Conservation (phyloP, 92 coral and sea anemone genomes). For the Siderastrea radians region DNA sequence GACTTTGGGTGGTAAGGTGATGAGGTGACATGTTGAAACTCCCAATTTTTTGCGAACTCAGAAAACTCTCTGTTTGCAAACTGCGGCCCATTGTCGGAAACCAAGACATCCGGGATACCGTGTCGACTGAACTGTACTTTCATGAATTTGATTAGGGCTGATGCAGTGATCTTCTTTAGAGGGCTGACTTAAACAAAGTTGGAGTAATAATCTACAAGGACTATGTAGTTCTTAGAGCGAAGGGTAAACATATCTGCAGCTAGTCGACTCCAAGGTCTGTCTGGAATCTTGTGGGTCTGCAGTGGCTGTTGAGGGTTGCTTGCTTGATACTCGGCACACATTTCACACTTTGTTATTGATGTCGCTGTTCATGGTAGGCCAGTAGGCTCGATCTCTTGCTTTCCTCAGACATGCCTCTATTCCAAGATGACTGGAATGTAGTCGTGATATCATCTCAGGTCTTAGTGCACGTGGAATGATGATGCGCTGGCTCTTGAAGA, state of each 20-base stretch:
- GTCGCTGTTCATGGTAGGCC: slow-evolving; percentile 68
- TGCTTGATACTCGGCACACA: slow-evolving; percentile 60
- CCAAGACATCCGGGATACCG: slow-evolving; percentile 70
- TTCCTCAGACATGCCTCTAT: slow-evolving; percentile 55
- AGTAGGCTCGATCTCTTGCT: slow-evolving; percentile 59
- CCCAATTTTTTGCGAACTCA: slow-evolving; percentile 40
- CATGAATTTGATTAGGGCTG: slow-evolving; percentile 55
- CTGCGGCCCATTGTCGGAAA: slow-evolving; percentile 66
- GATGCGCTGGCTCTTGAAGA: slow-evolving; percentile 63
- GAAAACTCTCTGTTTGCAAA: slow-evolving; percentile 54
- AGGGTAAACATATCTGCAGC: slow-evolving; percentile 62
- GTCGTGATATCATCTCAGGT: slow-evolving; percentile 47
- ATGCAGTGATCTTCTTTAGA: slow-evolving; percentile 52
- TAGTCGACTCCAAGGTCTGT: slow-evolving; percentile 69
- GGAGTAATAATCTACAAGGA: slow-evolving; percentile 67
- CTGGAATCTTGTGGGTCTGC: slow-evolving; percentile 69
- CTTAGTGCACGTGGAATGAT: slow-evolving; percentile 61
- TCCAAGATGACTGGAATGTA: slow-evolving; percentile 69
- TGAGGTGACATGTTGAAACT: slow-evolving; percentile 44
- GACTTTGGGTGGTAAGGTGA: slow-evolving; percentile 49
- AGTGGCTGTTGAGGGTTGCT: slow-evolving; percentile 55
- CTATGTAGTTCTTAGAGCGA: slow-evolving; percentile 53
- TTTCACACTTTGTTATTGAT: slow-evolving; percentile 52
- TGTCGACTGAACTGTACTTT: slow-evolving; percentile 72
- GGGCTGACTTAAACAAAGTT: slow-evolving; percentile 69